These are phyloP conservation scores for Narcine bancroftii DNA, from an alignment of 2,113 vertebrate genomes.

Conservation along the genomic window DNA sequence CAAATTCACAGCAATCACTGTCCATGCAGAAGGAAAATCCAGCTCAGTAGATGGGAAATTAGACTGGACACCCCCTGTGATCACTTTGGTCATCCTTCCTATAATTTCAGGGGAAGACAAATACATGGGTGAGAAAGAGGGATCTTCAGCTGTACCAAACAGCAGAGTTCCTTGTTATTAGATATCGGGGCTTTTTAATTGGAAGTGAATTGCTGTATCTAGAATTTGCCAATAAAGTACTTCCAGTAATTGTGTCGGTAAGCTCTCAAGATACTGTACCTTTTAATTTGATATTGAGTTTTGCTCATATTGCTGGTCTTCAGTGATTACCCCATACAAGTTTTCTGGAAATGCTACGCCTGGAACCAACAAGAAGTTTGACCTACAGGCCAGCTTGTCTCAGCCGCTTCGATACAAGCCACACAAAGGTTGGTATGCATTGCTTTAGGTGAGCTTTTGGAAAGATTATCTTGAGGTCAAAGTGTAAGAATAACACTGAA, in stretches of 20 bases:
- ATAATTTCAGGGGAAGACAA: neutral
- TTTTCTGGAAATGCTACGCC: conserved; percentile 57
- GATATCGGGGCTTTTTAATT: neutral
- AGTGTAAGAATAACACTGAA: neutral
- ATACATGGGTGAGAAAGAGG: neutral
- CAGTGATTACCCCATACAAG: conserved; percentile 64
- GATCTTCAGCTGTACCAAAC: neutral
- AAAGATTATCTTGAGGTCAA: neutral
- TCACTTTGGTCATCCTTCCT: no score
- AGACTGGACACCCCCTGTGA: neutral
- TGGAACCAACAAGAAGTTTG: conserved; percentile 72
- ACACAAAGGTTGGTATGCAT: conserved; percentile 64
- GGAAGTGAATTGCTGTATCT: neutral
- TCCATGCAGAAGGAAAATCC: neutral
- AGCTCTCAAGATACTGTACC: neutral
- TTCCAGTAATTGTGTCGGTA: neutral
- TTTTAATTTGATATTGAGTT: neutral
- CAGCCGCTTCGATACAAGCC: conserved; percentile 80
- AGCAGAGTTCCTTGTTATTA: neutral
- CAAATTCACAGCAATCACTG: neutral
- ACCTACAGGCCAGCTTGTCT: conserved; percentile 85
- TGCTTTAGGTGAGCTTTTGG: neutral
- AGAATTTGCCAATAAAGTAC: neutral
- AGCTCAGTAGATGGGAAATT: neutral
- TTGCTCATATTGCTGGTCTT: conserved; percentile 15